These are phyloP conservation scores for Busseola fusca DNA, from an alignment of 2,888 invertebrate genomes.

Conservation along the genomic window DNA sequence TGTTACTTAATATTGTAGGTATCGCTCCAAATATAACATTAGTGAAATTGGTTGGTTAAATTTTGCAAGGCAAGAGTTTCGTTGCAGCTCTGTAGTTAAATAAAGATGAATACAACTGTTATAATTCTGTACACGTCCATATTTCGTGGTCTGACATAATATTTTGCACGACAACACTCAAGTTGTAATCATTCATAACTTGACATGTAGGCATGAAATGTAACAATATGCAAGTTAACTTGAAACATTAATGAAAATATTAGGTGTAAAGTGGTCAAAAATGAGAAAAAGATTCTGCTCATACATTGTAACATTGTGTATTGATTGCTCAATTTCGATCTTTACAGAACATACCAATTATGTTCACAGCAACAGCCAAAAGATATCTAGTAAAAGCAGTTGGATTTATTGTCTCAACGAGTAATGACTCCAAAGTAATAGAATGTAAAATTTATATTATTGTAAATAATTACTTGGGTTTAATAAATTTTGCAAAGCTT, in stretches of 20 bases:
- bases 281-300: slow-evolving; percentile 5
- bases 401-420: slow-evolving; percentile 33
- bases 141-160: slow-evolving; percentile 27
- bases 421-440: slow-evolving; percentile 21
- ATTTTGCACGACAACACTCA: slow-evolving; percentile 32
- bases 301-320: slow-evolving; percentile 4
- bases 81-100: neutral
- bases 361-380: slow-evolving; percentile 21
- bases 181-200: slow-evolving; percentile 20
- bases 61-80: neutral
- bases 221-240: slow-evolving; percentile 33
- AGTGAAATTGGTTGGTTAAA: neutral
- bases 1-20: neutral
- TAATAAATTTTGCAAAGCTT: slow-evolving; percentile 27
- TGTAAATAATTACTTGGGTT: neutral
- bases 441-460: slow-evolving; percentile 14
- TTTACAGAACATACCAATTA: slow-evolving; percentile 38
- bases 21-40: neutral
- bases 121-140: slow-evolving; percentile 16
- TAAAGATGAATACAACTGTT: slow-evolving; percentile 2
- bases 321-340: slow-evolving; percentile 24
- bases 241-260: slow-evolving; percentile 15
- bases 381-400: slow-evolving; percentile 17
- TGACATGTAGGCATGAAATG: slow-evolving; percentile 28
- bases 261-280: slow-evolving; percentile 23